A percentile compares a stretch with the other conserved stretches of the same genome.
Conservation (phyloP, 1,140 invertebrate genomes). For the Potamilus streckersoni region DNA sequence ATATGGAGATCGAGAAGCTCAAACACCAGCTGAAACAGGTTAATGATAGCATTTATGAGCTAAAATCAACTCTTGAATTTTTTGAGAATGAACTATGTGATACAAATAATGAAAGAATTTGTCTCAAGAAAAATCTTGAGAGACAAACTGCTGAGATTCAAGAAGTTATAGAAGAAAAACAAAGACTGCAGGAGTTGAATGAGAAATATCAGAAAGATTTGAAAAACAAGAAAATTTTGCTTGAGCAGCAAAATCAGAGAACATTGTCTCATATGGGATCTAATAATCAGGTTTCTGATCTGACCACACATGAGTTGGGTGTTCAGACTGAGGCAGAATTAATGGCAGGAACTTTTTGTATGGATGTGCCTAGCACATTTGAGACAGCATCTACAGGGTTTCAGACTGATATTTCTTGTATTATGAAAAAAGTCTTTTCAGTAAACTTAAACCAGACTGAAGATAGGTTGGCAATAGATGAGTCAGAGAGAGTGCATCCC, state of each 20-base stretch:
- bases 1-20: constrained; percentile 38
- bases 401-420: too few species aligned
- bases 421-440: too few species aligned
- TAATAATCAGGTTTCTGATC: neutral
- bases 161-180: constrained; percentile 26
- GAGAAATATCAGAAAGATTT: constrained; percentile 27
- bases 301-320: too few species aligned
- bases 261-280: too few species aligned
- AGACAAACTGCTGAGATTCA: constrained; percentile 11
- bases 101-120: constrained; percentile 15
- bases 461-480: too few species aligned
- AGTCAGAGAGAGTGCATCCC: too few species aligned
- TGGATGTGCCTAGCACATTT: too few species aligned
- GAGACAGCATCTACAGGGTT: too few species aligned
- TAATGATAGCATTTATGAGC: constrained; percentile 29
- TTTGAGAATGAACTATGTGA: constrained; percentile 28
- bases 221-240: constrained; percentile 21
- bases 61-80: constrained; percentile 31
- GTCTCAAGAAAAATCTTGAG: constrained; percentile 22
- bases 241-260: neutral
- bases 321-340: too few species aligned
- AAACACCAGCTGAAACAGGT: constrained; percentile 45
- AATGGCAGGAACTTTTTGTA: too few species aligned
- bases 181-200: constrained; percentile 28
- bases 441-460: too few species aligned